Conservation (phyloP, 2,888 invertebrate species). For the Tachina lurida region DNA sequence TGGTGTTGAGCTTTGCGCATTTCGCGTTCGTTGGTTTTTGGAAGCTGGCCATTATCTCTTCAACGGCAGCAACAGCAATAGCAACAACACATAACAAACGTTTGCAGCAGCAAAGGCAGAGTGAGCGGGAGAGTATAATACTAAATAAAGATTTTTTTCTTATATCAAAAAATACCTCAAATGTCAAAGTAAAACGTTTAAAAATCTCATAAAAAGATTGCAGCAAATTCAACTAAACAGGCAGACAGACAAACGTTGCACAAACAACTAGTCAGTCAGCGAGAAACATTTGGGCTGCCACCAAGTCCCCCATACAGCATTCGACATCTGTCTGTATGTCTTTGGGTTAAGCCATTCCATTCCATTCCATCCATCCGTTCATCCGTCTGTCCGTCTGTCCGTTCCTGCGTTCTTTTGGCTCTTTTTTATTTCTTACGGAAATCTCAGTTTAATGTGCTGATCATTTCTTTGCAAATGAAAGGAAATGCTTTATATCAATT, state of each 20-base stretch:
- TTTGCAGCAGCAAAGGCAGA: constrained; percentile 11
- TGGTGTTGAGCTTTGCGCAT: constrained; percentile 45
- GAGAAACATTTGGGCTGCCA: constrained; percentile 22
- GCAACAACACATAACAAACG: constrained; percentile 56
- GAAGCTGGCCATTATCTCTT: constrained; percentile 64
- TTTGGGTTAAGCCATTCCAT: constrained; percentile 9
- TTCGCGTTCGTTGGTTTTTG: constrained; percentile 44
- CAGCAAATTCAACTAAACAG: constrained; percentile 46
- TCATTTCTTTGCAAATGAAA: constrained; percentile 75
- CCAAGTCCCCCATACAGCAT: constrained; percentile 29
- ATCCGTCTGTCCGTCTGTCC: constrained; percentile 12
- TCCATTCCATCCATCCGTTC: constrained; percentile 15
- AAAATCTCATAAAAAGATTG: constrained; percentile 71
- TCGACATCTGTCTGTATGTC: constrained; percentile 41
- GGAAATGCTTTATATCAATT: constrained; percentile 83
- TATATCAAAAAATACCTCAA: constrained; percentile 62
- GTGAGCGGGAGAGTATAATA: constrained; percentile 23
- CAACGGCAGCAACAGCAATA: constrained; percentile 56
- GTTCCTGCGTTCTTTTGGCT: constrained; percentile 22
- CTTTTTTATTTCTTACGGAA: constrained; percentile 61
- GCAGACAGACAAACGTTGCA: constrained; percentile 29
- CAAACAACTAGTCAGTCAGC: constrained; percentile 6
- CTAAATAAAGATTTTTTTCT: constrained; percentile 48
- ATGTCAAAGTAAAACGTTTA: constrained; percentile 71
- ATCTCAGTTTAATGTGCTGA: constrained; percentile 54